A percentile compares a stretch with the other conserved stretches of the same genome.
Evolutionary conservation across 2,888 invertebrate species (phyloP).

Genomic region (Heteropelma amictum): DNA sequence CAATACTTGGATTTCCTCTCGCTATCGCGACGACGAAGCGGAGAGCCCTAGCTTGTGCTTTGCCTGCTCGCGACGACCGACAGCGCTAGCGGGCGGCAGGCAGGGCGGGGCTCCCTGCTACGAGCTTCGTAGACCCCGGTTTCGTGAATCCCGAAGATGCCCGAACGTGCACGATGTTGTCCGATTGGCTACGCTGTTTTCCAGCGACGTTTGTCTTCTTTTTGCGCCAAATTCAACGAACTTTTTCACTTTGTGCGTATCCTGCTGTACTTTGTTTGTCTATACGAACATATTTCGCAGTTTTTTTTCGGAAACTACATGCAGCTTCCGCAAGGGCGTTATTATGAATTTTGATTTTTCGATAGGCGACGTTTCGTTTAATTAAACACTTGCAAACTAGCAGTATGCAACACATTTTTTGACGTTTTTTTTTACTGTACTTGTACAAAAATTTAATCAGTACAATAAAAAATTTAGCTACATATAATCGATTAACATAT

Average conservation of each 20-base stretch:
- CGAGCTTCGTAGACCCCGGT: constrained; percentile 71
- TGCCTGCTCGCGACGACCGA: constrained; percentile 50
- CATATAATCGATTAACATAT: no score
- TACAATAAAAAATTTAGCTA: no score
- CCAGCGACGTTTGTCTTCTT: not conserved
- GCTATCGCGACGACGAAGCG: constrained; percentile 51
- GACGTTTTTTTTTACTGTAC: no score
- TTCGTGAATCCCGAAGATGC: constrained; percentile 43
- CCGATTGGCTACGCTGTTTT: not conserved
- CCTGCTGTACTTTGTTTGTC: not conserved
- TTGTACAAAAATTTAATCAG: no score
- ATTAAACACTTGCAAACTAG: no score
- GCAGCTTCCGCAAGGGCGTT: no score
- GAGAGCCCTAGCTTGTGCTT: constrained; percentile 47
- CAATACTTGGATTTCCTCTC: constrained; percentile 36
- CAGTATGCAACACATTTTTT: no score
- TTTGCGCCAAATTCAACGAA: constrained; percentile 36
- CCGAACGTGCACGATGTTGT: constrained; percentile 33
- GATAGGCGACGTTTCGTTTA: no score
- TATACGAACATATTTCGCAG: not conserved
- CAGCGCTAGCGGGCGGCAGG: constrained; percentile 64
- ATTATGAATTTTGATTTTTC: no score
- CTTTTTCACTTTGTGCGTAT: not conserved
- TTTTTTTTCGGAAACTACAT: not conserved
- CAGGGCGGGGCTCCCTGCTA: constrained; percentile 75